These are phyloP conservation scores for Falco rusticolus DNA, from an alignment of 2,797 vertebrate genomes.

Conservation along the genomic window DNA sequence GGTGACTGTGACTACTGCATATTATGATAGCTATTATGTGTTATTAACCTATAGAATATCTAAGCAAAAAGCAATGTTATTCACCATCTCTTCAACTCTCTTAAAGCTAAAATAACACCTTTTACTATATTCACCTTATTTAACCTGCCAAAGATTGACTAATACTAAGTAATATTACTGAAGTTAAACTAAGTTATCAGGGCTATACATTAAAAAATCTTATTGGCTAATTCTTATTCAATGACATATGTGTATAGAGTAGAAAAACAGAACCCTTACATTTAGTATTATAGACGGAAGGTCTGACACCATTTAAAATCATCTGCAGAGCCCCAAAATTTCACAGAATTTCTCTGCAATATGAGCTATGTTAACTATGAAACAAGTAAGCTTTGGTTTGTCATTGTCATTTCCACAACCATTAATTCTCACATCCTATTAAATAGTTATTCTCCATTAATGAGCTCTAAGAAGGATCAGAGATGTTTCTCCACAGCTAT, in stretches of 20 bases:
- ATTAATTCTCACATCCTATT: not conserved
- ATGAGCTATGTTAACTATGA: not conserved
- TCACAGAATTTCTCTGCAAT: not conserved
- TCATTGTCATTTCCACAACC: not conserved
- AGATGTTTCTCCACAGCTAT: not conserved
- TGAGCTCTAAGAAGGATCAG: not conserved
- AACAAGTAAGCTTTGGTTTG: not conserved
- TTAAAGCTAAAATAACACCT: not conserved
- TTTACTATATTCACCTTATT: not conserved
- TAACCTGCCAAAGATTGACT: not conserved
- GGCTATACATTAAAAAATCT: not conserved
- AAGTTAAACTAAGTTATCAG: not conserved
- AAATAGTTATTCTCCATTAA: not conserved
- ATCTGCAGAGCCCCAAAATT: not conserved
- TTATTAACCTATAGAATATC: not conserved
- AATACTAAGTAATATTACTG: not conserved
- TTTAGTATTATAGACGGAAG: not conserved
- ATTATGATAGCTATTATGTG: not conserved
- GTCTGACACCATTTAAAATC: not conserved
- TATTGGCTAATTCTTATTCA: not conserved
- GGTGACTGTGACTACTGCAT: not conserved
- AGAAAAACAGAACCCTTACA: not conserved
- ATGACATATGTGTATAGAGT: not conserved
- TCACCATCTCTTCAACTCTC: not conserved
- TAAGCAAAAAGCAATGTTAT: not conserved